A percentile compares a stretch with the other conserved stretches of the same genome.
phyloP scores from a whole-genome alignment of 2,888 invertebrate genomes.

The Eurois occulta region DNA sequence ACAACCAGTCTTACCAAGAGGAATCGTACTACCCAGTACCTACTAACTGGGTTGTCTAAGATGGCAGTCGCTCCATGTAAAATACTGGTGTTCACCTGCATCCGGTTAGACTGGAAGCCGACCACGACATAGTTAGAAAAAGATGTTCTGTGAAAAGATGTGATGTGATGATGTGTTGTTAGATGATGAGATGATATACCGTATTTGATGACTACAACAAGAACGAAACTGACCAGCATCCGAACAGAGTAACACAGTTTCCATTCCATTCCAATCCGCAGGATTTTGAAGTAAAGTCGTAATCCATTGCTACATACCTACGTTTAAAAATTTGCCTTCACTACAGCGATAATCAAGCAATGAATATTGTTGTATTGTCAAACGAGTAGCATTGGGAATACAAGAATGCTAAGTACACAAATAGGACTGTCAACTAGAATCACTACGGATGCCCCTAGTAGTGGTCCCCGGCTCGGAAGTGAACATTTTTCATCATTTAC shows the following conservation, averaged over 20 bases:
- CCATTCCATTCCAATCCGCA: neutral
- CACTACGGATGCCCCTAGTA: constrained; percentile 64
- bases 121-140: too few relatives aligned
- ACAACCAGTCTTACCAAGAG: too few relatives aligned
- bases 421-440: neutral
- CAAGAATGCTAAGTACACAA: neutral
- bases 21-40: too few relatives aligned
- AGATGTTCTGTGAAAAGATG: too few relatives aligned
- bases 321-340: neutral
- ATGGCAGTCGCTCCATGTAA: too few relatives aligned
- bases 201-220: neutral
- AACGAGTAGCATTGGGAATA: neutral
- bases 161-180: too few relatives aligned
- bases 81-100: too few relatives aligned
- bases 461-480: constrained; percentile 62
- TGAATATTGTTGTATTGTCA: neutral
- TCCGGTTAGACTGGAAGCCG: too few relatives aligned
- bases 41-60: too few relatives aligned
- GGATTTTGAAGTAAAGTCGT: neutral
- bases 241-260: neutral
- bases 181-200: neutral
- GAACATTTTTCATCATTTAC: constrained; percentile 85
- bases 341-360: neutral
- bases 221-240: neutral
- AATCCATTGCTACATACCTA: neutral